phyloP scores from a whole-genome alignment of 2,113 vertebrate species.

The Pionites leucogaster region DNA sequence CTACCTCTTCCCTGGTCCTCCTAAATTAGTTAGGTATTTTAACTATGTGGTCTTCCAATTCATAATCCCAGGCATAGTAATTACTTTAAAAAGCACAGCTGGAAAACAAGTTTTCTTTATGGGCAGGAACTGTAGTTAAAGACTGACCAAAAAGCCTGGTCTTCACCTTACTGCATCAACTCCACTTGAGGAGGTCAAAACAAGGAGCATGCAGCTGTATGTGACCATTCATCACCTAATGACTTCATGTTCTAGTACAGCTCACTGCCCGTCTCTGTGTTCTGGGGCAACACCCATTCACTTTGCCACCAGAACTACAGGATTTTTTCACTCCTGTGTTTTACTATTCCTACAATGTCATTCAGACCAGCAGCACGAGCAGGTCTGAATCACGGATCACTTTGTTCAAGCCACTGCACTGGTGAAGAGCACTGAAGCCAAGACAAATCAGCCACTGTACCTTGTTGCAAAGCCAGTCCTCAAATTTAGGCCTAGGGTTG shows the following conservation, averaged over 20 bases:
- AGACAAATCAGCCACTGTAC: conserved; percentile 67
- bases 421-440: too few species aligned
- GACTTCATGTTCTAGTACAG: neutral
- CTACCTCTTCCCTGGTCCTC: neutral
- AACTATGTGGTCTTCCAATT: neutral
- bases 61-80: neutral
- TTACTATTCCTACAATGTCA: neutral
- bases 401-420: neutral
- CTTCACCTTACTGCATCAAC: neutral
- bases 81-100: neutral
- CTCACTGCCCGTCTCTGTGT: neutral
- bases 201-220: neutral
- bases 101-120: neutral
- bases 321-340: neutral
- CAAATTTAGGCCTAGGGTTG: conserved; percentile 96
- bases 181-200: neutral
- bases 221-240: rapidly evolving
- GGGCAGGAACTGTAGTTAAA: rapidly evolving
- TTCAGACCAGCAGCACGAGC: rapidly evolving
- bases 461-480: conserved; percentile 99
- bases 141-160: neutral
- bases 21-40: neutral
- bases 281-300: neutral
- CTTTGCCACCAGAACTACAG: neutral
- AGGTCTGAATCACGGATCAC: rapidly evolving